phyloP scores from a whole-genome alignment of 2,113 vertebrate species.

The Periophthalmodon schlosseri region DNA sequence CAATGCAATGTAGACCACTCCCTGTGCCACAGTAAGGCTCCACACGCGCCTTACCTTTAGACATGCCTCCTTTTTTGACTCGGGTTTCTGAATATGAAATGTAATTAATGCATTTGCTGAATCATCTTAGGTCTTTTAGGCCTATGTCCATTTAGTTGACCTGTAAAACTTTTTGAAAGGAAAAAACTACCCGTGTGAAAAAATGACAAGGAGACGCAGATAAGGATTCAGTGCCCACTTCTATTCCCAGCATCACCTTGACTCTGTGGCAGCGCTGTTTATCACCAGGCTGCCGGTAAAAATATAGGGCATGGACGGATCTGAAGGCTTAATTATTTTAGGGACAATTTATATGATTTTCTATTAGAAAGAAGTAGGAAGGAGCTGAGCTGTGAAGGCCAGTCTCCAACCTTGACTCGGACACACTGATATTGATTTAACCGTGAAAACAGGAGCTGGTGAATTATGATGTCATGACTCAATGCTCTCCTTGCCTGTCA shows the following conservation, averaged over 20 bases:
- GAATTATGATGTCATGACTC: constrained; percentile 80
- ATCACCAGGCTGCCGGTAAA: constrained; percentile 56
- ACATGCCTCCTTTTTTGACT: no score
- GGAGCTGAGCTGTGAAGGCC: constrained; percentile 67
- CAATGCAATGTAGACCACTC: no score
- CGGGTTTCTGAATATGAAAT: not conserved
- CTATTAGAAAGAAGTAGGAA: constrained; percentile 67
- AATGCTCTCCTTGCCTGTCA: constrained; percentile 70
- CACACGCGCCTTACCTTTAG: no score
- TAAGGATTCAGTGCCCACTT: constrained; percentile 34
- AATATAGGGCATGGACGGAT: constrained; percentile 63
- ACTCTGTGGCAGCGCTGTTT: constrained; percentile 63
- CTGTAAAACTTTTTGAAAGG: not conserved
- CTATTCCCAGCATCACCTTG: constrained; percentile 65
- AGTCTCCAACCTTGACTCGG: constrained; percentile 74
- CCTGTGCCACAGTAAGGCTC: no score
- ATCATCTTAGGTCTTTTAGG: not conserved
- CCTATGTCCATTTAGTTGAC: not conserved
- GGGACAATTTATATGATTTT: constrained; percentile 78
- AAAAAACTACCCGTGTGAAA: not conserved
- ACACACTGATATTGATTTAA: constrained; percentile 79
- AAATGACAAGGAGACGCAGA: constrained; percentile 18
- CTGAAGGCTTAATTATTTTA: constrained; percentile 80
- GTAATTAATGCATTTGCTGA: not conserved
- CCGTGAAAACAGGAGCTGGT: constrained; percentile 74